A percentile compares a stretch with the other conserved stretches of the same genome.
phyloP scores from a whole-genome alignment of 2,113 vertebrate genomes.

The Anarhynchus alexandrinus region DNA sequence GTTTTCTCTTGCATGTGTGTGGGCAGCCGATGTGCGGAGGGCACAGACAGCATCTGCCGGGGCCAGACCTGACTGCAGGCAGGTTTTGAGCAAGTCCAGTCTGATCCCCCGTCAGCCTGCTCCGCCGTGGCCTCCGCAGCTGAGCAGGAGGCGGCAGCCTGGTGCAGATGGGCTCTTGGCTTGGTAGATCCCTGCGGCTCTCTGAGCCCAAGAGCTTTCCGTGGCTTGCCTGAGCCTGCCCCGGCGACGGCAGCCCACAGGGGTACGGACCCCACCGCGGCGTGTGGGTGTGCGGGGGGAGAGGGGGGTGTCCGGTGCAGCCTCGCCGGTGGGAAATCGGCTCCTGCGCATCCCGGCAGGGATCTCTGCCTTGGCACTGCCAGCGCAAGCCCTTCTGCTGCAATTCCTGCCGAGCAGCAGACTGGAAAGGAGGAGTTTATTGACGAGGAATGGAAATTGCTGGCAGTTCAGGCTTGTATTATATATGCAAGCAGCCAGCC shows the following conservation, averaged over 20 bases:
- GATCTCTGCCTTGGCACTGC: not conserved
- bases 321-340: not conserved
- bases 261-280: accelerated
- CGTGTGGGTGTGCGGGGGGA: not conserved
- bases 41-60: not conserved
- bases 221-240: not conserved
- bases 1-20: not conserved
- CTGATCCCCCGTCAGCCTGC: not conserved
- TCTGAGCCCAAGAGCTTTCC: not conserved
- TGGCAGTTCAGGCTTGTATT: not conserved
- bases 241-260: not conserved
- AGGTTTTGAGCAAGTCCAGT: not conserved
- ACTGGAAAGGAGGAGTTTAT: slow-evolving; percentile 43
- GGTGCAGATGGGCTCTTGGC: not conserved
- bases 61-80: not conserved
- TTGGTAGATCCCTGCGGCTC: not conserved
- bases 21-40: not conserved
- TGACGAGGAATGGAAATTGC: slow-evolving; percentile 32
- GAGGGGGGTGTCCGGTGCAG: not conserved
- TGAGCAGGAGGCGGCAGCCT: not conserved
- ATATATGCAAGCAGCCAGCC: slow-evolving; percentile 5
- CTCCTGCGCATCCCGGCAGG: not conserved
- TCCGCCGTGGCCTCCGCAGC: not conserved
- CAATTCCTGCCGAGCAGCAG: not conserved
- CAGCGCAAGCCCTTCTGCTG: not conserved